phyloP scores from a whole-genome alignment of 2,797 vertebrate species.

The Melanotaenia pygmaea region DNA sequence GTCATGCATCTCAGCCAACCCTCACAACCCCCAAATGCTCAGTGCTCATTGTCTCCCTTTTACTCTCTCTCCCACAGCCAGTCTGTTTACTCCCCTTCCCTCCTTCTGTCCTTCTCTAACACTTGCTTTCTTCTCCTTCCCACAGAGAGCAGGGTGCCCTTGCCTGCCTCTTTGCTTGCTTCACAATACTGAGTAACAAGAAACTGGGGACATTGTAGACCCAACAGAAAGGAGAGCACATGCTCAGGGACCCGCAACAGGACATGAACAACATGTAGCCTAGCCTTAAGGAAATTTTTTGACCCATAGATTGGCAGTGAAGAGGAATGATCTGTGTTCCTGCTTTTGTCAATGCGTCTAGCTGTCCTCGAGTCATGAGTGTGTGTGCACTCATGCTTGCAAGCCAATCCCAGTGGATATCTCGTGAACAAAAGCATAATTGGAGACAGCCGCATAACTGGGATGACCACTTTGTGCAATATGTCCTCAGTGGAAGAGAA shows the following conservation, averaged over 20 bases:
- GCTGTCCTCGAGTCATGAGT: conserved; percentile 46
- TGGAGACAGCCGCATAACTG: conserved; percentile 51
- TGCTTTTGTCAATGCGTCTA: conserved; percentile 29
- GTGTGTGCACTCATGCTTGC: conserved; percentile 38
- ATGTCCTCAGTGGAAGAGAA: conserved; percentile 32
- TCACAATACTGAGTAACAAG: conserved; percentile 60
- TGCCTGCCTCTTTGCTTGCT: conserved; percentile 64
- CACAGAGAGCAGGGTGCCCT: conserved; percentile 50
- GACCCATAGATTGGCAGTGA: conserved; percentile 39
- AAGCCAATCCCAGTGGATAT: conserved; percentile 47
- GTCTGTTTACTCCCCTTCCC: conserved; percentile 27
- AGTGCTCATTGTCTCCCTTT: conserved; percentile 54
- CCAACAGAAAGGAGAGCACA: conserved; percentile 55
- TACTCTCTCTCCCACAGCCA: conserved; percentile 36
- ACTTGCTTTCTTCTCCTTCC: conserved; percentile 40
- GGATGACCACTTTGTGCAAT: conserved; percentile 53
- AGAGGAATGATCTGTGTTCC: conserved; percentile 23
- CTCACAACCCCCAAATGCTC: conserved; percentile 51
- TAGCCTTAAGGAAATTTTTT: conserved; percentile 47
- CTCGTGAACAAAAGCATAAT: conserved; percentile 52
- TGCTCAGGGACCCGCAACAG: conserved; percentile 39
- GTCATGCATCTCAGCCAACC: conserved; percentile 22
- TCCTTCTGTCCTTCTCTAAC: conserved; percentile 34
- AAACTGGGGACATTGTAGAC: conserved; percentile 40
- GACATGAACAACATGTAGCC: conserved; percentile 49